These are phyloP conservation scores for Chelmon rostratus DNA, from an alignment of 2,797 vertebrate genomes.

Conservation along the genomic window DNA sequence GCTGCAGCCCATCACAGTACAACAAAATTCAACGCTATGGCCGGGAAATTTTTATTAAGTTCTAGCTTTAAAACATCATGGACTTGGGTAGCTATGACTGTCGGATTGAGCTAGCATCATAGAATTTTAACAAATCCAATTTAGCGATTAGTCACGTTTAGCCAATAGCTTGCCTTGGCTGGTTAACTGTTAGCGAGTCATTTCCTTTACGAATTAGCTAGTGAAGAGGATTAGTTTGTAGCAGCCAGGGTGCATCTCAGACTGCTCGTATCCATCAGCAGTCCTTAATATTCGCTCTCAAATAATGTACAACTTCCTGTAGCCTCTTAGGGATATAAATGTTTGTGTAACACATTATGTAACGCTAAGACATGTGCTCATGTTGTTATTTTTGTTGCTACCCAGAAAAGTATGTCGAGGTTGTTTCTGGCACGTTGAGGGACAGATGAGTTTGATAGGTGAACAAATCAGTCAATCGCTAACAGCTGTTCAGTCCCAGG, in stretches of 20 bases:
- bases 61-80: not conserved
- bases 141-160: slow-evolving; percentile 34
- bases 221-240: slow-evolving; percentile 45
- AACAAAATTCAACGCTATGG: too few relatives aligned
- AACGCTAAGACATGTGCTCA: slow-evolving; percentile 68
- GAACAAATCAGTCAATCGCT: slow-evolving; percentile 29
- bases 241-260: not conserved
- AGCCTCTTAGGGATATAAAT: slow-evolving; percentile 14
- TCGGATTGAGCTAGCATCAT: not conserved
- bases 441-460: slow-evolving; percentile 47
- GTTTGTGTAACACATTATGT: slow-evolving; percentile 74
- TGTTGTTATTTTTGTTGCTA: slow-evolving; percentile 76
- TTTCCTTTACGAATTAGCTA: slow-evolving; percentile 55
- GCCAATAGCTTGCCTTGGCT: slow-evolving; percentile 24
- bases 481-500: slow-evolving; percentile 55
- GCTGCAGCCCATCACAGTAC: not conserved
- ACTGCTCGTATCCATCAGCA: not conserved
- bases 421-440: slow-evolving; percentile 31
- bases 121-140: not conserved
- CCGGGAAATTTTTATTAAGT: not conserved
- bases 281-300: not conserved
- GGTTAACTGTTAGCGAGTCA: slow-evolving; percentile 29
- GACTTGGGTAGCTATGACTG: accelerated
- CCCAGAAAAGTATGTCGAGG: slow-evolving; percentile 23
- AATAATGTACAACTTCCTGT: slow-evolving; percentile 9